Percentiles rank a stretch among this genome's conserved stretches.
phyloP scores from a whole-genome alignment of 2,888 invertebrate species.

The Hymenopus coronatus region DNA sequence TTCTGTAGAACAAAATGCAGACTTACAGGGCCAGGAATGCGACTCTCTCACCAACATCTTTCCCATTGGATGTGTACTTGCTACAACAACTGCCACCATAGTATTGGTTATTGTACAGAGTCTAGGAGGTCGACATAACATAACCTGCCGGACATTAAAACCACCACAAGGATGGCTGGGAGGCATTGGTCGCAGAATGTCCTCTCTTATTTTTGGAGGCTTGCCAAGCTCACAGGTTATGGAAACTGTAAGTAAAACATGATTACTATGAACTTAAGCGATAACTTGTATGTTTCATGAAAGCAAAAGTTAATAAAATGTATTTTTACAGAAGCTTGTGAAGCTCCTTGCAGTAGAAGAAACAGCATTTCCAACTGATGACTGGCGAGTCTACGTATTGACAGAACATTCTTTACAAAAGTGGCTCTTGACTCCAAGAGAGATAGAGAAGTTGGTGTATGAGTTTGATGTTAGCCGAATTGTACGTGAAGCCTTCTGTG shows the following conservation, averaged over 20 bases:
- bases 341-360: constrained; percentile 57
- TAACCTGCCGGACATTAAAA: constrained; percentile 65
- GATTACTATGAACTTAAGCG: constrained; percentile 26
- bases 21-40: constrained; percentile 85
- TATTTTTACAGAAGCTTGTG: constrained; percentile 52
- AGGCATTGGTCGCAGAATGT: constrained; percentile 78
- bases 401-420: constrained; percentile 79
- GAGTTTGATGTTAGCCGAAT: constrained; percentile 72
- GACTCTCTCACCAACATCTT: constrained; percentile 68
- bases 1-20: constrained; percentile 79
- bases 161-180: constrained; percentile 82
- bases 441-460: constrained; percentile 65
- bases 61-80: constrained; percentile 74
- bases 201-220: constrained; percentile 74
- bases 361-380: constrained; percentile 46
- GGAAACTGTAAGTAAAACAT: constrained; percentile 38
- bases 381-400: constrained; percentile 65
- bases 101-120: constrained; percentile 65
- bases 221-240: constrained; percentile 42
- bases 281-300: constrained; percentile 45
- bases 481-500: constrained; percentile 68
- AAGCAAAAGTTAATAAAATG: not conserved
- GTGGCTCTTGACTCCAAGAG: constrained; percentile 65
- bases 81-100: constrained; percentile 88
- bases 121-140: constrained; percentile 64